Percentiles rank a stretch among this genome's conserved stretches.
These are phyloP conservation scores for Drosophila demipolita DNA, from an alignment of 2,888 invertebrate species.

Conservation along the genomic window DNA sequence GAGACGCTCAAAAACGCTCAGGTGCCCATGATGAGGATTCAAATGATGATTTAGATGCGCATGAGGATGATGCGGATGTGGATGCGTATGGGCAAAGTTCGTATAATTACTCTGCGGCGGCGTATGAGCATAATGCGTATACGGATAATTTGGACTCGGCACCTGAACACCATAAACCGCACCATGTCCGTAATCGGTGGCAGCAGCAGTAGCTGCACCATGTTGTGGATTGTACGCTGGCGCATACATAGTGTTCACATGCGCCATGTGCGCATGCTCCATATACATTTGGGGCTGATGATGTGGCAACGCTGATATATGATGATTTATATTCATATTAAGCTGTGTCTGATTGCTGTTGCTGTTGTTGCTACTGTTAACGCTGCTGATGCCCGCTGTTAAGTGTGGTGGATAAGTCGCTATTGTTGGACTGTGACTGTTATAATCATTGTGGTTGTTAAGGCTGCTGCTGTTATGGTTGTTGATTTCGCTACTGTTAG, in stretches of 20 bases:
- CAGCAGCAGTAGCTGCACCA: constrained; percentile 56
- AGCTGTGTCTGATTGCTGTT: constrained; percentile 31
- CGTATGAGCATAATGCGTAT: constrained; percentile 83
- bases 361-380: constrained; percentile 15
- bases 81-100: constrained; percentile 46
- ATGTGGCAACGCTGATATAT: constrained; percentile 36
- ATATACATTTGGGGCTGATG: constrained; percentile 83
- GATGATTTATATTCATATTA: constrained; percentile 24
- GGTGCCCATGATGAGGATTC: constrained; percentile 76
- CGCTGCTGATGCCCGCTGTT: constrained; percentile 79
- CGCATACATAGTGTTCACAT: constrained; percentile 84
- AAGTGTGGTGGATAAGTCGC: constrained; percentile 80
- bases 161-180: constrained; percentile 85
- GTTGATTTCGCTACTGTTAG: constrained; percentile 32
- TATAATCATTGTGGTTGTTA: constrained; percentile 48
- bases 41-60: constrained; percentile 57
- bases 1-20: constrained; percentile 85
- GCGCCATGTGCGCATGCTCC: constrained; percentile 83
- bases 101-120: constrained; percentile 69
- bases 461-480: constrained; percentile 12
- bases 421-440: constrained; percentile 44
- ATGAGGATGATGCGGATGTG: constrained; percentile 2
- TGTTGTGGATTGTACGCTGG: constrained; percentile 75
- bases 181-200: constrained; percentile 47
- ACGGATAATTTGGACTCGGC: constrained; percentile 90